phyloP scores from a whole-genome alignment of 2,888 invertebrate species.

The Synanthedon vespiformis region DNA sequence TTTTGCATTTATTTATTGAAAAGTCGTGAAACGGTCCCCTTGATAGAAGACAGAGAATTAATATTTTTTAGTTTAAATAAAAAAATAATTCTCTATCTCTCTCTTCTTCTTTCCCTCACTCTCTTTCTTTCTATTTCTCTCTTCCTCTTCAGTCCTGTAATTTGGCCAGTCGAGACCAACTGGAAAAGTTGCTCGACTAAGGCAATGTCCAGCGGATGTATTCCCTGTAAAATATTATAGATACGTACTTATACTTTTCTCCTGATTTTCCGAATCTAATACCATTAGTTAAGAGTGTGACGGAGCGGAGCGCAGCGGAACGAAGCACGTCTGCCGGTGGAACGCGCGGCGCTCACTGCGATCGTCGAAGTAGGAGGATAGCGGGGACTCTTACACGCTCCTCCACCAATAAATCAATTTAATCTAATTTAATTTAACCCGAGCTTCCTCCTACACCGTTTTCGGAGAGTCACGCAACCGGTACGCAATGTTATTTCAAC shows the following conservation, averaged over 20 bases:
- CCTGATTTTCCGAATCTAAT: conserved; percentile 56
- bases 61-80: too few species aligned
- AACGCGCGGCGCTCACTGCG: conserved; percentile 11
- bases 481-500: conserved; percentile 17
- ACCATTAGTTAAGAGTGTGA: conserved; percentile 53
- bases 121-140: too few species aligned
- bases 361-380: conserved; percentile 15
- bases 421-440: conserved; percentile 66
- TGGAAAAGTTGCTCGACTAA: too few species aligned
- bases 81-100: too few species aligned
- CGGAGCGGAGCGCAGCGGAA: conserved; percentile 38
- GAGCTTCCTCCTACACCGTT: conserved; percentile 42
- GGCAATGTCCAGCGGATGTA: too few species aligned
- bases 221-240: too few species aligned
- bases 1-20: too few species aligned
- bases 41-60: too few species aligned
- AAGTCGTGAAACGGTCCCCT: too few species aligned
- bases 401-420: conserved; percentile 65
- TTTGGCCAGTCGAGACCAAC: too few species aligned
- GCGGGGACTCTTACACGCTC: conserved; percentile 31
- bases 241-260: conserved; percentile 27
- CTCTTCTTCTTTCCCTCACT: too few species aligned
- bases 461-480: conserved; percentile 48
- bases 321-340: conserved; percentile 18
- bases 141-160: too few species aligned